phyloP scores from a whole-genome alignment of 1,140 invertebrate genomes.

The Polypedilum vanderplanki region DNA sequence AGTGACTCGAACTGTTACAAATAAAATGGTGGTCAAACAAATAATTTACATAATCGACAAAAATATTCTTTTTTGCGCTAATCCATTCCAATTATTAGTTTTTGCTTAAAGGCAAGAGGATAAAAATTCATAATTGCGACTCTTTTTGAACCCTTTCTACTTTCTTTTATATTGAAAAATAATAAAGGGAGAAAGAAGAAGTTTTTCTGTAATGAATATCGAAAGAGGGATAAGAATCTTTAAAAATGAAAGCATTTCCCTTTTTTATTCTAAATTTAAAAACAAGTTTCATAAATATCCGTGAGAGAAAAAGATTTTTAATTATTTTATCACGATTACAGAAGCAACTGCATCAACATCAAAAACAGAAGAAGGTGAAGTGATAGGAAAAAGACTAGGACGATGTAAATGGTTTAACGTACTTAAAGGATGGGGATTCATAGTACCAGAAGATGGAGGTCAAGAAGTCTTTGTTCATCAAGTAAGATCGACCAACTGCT shows the following conservation, averaged over 20 bases:
- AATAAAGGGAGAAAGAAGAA: constrained; percentile 1
- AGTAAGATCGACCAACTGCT: constrained; percentile 47
- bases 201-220: neutral
- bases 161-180: neutral
- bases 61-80: neutral
- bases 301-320: too few species aligned
- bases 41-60: constrained; percentile 5
- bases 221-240: neutral
- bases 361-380: neutral
- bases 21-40: neutral
- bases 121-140: neutral
- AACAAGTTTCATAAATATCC: too few species aligned
- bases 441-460: constrained; percentile 77
- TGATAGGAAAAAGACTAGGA: constrained; percentile 54
- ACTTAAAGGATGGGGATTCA: constrained; percentile 86
- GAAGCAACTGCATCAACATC: neutral
- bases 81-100: neutral
- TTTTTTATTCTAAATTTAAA: neutral
- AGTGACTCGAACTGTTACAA: neutral
- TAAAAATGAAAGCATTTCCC: neutral
- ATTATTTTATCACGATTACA: too few species aligned
- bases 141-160: neutral
- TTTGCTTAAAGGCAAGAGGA: constrained; percentile 3
- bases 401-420: constrained; percentile 92
- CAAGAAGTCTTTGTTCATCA: constrained; percentile 90